Evolutionary conservation across 2,888 invertebrate species (phyloP), one percentile per base, ranked within the genome.

Genomic region (Sinhomidia bicolor): DNA sequence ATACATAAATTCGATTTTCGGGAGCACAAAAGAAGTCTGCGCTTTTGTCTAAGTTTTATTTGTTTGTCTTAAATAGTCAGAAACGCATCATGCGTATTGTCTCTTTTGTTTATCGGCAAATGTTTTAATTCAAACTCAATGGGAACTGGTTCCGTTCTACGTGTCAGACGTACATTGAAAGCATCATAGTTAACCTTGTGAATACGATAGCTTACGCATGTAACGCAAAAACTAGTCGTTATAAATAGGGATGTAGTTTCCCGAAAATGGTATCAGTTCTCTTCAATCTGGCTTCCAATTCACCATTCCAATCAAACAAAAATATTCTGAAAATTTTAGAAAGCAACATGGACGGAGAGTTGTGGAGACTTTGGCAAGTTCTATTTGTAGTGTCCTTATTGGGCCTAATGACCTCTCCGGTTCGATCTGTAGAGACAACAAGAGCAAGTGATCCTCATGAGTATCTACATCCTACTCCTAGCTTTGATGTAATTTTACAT

Each of bases 401-500:
- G 23, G 41, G 36, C 12, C 14, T 68, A 26, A 10, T n/a, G 36
- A 57, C 57, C n/a, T 23, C 4, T 76, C 32, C 80, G 12, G 12
- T 78, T 20, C 51, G 14, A 51, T 5, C 1, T n/a, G 78, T 23
- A 32, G 32, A 47, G 7, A 81, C 80, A n/a, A n/a, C n/a, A n/a
- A n/a, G n/a, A 6, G 36, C 36, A 7, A 82, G 76, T 76, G 87
- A 87, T 76, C 87, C 87, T 12, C n/a, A 57, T 10, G 86, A 86
- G 26, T 29, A 74, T n/a, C 6, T 79, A 12, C 71, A 80, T 17
- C 7, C 5, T 23, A 32, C 60, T n/a, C 84, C 74, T 9, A 32
- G 36, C n/a, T 87, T 87, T 76, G 87, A 87, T 23, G 87, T 87
- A 87, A 87, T n/a, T n/a, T n/a, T n/a, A n/a, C n/a, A n/a, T n/a